Conservation (phyloP, 2,888 invertebrate species). For the Nomada fabriciana region DNA sequence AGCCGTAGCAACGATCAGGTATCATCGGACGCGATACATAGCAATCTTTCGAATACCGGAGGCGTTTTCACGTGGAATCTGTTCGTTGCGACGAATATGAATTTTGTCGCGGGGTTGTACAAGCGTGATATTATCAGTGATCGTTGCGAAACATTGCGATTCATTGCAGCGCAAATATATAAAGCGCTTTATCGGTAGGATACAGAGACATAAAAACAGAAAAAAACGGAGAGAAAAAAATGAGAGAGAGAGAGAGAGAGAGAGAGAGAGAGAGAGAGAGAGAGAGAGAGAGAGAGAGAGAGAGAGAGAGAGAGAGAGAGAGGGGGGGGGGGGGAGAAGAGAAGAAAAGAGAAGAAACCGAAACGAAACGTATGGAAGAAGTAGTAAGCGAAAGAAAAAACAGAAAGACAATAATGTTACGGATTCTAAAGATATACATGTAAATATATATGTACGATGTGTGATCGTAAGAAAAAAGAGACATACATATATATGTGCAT, state of each 20-base stretch:
- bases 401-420: slow-evolving; percentile 53
- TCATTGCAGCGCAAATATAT: slow-evolving; percentile 21
- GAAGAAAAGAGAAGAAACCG: slow-evolving; percentile 19
- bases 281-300: too few species aligned
- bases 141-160: slow-evolving; percentile 22
- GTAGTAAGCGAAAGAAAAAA: slow-evolving; percentile 28
- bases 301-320: too few species aligned
- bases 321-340: too few species aligned
- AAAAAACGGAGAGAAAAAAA: background rate
- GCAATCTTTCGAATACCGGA: background rate
- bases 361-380: slow-evolving; percentile 28
- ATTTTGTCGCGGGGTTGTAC: background rate
- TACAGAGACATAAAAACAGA: slow-evolving; percentile 3
- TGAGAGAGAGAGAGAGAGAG: background rate
- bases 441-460: slow-evolving; percentile 52
- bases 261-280: slow-evolving; percentile 3
- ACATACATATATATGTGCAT: slow-evolving; percentile 48
- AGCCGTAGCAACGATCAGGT: slow-evolving; percentile 52
- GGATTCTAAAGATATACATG: slow-evolving; percentile 59
- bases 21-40: background rate
- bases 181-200: slow-evolving; percentile 3
- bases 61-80: background rate
- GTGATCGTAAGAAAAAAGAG: slow-evolving; percentile 24
- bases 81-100: slow-evolving; percentile 38
- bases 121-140: background rate